phyloP scores from a whole-genome alignment of 1,140 invertebrate species.

The Polyergus mexicanus region DNA sequence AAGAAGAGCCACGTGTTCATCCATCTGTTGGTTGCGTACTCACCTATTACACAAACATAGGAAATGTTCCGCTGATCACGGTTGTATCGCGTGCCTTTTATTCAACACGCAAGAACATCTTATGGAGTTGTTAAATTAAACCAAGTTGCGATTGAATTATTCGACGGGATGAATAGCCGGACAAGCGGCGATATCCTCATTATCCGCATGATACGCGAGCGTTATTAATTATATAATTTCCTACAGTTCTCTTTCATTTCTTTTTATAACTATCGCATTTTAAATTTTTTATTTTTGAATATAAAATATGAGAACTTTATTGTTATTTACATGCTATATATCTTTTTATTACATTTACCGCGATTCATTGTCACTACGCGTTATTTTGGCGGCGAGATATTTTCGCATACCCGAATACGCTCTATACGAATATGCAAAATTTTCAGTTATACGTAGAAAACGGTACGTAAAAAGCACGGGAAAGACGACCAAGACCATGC shows the following conservation, averaged over 20 bases:
- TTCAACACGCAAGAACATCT: background rate
- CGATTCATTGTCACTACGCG: background rate
- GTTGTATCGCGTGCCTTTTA: slow-evolving; percentile 28
- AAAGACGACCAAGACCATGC: background rate
- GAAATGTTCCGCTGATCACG: slow-evolving; percentile 35
- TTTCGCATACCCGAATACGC: slow-evolving; percentile 1
- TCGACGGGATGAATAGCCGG: background rate
- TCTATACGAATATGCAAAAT: slow-evolving; percentile 39
- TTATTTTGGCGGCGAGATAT: background rate
- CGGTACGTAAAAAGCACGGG: background rate
- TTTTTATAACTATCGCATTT: background rate
- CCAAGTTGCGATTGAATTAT: slow-evolving; percentile 3
- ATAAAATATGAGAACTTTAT: background rate
- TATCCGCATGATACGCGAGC: background rate
- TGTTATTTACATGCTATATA: background rate
- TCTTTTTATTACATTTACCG: background rate
- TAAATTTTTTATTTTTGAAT: background rate
- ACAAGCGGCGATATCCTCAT: background rate
- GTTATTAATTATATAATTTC: no score
- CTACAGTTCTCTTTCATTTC: background rate
- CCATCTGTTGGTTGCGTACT: slow-evolving; percentile 23
- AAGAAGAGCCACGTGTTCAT: slow-evolving; percentile 46
- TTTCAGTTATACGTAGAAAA: background rate
- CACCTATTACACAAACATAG: slow-evolving; percentile 23
- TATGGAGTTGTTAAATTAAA: slow-evolving; percentile 25